phyloP scores from a whole-genome alignment of 2,888 invertebrate species.

The Anoplius nigerrimus region DNA sequence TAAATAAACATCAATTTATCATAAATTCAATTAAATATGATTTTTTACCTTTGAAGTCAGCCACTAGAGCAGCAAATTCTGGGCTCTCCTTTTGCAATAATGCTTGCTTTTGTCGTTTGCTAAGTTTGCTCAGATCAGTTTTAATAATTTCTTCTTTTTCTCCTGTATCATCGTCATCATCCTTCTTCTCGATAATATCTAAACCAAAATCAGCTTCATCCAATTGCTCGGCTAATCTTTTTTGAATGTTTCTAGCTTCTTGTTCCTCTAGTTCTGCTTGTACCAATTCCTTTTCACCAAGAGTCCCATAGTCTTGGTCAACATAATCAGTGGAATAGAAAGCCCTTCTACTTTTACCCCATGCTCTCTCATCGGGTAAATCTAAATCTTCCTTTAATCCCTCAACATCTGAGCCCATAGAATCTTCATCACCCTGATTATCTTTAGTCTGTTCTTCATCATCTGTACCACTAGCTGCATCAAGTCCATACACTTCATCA shows the following conservation, averaged over 20 bases:
- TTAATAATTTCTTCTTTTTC: slow-evolving; percentile 79
- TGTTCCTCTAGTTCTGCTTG: slow-evolving; percentile 88
- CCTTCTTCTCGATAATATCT: slow-evolving; percentile 74
- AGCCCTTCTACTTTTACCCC: slow-evolving; percentile 88
- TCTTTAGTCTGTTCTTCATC: slow-evolving; percentile 75
- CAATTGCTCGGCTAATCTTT: slow-evolving; percentile 84
- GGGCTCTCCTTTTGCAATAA: slow-evolving; percentile 91
- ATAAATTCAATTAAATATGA: slow-evolving; percentile 4
- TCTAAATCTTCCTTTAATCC: slow-evolving; percentile 80
- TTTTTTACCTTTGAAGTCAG: slow-evolving; percentile 83
- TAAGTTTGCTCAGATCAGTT: slow-evolving; percentile 85
- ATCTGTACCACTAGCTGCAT: slow-evolving; percentile 75
- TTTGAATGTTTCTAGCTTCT: slow-evolving; percentile 88
- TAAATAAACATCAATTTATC: too few relatives aligned
- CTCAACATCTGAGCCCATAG: slow-evolving; percentile 83
- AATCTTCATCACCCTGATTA: slow-evolving; percentile 76
- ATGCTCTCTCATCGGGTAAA: slow-evolving; percentile 88
- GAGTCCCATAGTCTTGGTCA: slow-evolving; percentile 87
- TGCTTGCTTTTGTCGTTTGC: slow-evolving; percentile 85
- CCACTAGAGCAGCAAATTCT: slow-evolving; percentile 86
- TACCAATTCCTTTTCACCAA: slow-evolving; percentile 81
- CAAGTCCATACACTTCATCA: slow-evolving; percentile 81
- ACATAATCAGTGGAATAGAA: slow-evolving; percentile 94
- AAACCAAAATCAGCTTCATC: slow-evolving; percentile 86
- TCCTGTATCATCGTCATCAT: slow-evolving; percentile 58